A percentile compares a stretch with the other conserved stretches of the same genome.
Evolutionary conservation across 2,797 vertebrate genomes (phyloP).

Genomic region (Smutsia temminckii): DNA sequence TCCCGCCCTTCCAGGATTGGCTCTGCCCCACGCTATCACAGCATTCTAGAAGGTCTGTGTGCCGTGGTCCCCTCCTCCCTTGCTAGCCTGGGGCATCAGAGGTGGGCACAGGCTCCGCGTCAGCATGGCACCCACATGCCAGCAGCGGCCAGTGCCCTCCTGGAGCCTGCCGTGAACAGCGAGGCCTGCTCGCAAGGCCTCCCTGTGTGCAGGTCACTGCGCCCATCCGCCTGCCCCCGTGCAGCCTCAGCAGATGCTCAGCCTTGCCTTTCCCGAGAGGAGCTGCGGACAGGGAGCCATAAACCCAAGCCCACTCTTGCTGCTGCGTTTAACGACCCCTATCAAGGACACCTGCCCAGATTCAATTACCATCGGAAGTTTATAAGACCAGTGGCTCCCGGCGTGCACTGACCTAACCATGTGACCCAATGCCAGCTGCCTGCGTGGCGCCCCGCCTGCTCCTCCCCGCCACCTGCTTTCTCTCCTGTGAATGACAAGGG

Average conservation of each 20-base stretch:
- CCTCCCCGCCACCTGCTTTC: background rate
- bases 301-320: background rate
- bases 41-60: rapidly evolving
- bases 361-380: background rate
- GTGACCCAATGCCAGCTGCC: background rate
- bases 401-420: rapidly evolving
- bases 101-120: background rate
- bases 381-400: background rate
- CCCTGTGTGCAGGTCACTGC: rapidly evolving
- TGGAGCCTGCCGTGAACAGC: no score
- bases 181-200: no score
- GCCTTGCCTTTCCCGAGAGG: background rate
- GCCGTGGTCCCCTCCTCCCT: rapidly evolving
- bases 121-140: rapidly evolving
- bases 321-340: background rate
- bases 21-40: rapidly evolving
- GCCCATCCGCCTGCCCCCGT: background rate
- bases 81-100: no score
- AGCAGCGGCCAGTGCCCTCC: no score
- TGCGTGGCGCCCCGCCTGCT: rapidly evolving
- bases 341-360: constrained; percentile 42
- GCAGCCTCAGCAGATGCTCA: background rate
- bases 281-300: background rate
- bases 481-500: background rate
- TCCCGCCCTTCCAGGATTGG: background rate